Base-by-base conservation (phyloP, 2,797 vertebrate species). In the Bucorvus abyssinicus region DNA sequence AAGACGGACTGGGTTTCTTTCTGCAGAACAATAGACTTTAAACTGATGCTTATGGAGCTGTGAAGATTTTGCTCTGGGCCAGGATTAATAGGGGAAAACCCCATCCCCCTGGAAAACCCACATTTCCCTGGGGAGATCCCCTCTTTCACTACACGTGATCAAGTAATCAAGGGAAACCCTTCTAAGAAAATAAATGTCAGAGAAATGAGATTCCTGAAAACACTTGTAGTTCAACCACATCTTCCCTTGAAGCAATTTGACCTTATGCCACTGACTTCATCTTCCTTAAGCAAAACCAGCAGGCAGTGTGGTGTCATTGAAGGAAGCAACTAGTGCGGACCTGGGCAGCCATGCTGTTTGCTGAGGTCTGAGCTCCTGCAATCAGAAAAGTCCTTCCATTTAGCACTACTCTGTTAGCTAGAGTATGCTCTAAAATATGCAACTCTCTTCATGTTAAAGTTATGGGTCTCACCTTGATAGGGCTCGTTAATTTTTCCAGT, bases 141-240 rank as follows among this genome's bases (percentile, higher is more conserved):
- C 77, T 93, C 32, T 87, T 91, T 90, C 40, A 60, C n/a, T 78
- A 50, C 23, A 53, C 8, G 12, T n/a, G 20, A 80, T 36, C 21
- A 86, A 87, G 29, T 44, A 77, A 90, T 42, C n/a, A 81, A 36
- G 18, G 21, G 23, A 93, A 92, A 77, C 3, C 16, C 12, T 79
- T 86, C 49, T 59, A 80, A 80, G 80, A 79, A 96, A 93, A 89
- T 24, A 80, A 80, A 75, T n/a, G 19, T 70, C 78, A 91, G 45
- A 68, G 29, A 80, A 92, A 89, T 20, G 1, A 36, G 57, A 85
- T 80, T 90, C 47, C 15, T 73, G 49, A 40, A 80, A 47, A 49
- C 9, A 12, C 17, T 12, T 81, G n/a, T 45, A 87, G 42, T 81
- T 92, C 75, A 85, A 56, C 15, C 12, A 47, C 14, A 23, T 87